Conservation (phyloP, 2,797 vertebrate species). For the Lagodon rhomboides region DNA sequence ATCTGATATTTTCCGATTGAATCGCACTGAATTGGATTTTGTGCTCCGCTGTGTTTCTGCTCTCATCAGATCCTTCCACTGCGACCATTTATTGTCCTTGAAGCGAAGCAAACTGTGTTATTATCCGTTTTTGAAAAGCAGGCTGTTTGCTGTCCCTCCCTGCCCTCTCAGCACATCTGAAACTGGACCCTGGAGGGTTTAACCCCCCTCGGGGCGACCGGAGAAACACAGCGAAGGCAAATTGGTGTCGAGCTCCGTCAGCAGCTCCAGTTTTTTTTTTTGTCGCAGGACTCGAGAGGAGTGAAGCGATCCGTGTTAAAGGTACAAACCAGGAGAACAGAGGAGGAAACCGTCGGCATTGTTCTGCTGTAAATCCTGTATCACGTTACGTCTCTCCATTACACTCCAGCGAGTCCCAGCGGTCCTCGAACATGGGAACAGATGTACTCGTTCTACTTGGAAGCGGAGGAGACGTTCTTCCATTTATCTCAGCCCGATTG, state of each 20-base stretch:
- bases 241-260: slow-evolving; percentile 29
- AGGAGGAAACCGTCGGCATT: slow-evolving; percentile 11
- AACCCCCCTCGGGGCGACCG: background rate
- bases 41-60: background rate
- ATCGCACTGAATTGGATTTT: background rate
- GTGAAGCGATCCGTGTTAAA: slow-evolving; percentile 16
- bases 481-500: background rate
- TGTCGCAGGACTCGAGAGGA: slow-evolving; percentile 17
- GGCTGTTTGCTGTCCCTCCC: background rate
- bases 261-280: slow-evolving; percentile 23
- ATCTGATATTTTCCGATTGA: background rate
- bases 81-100: background rate
- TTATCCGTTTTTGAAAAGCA: slow-evolving; percentile 17
- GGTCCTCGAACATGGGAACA: slow-evolving; percentile 18
- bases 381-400: slow-evolving; percentile 48
- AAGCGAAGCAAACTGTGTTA: background rate
- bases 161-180: slow-evolving; percentile 33
- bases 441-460: slow-evolving; percentile 16
- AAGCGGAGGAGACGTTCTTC: background rate
- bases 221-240: slow-evolving; percentile 1
- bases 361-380: slow-evolving; percentile 24
- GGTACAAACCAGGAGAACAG: slow-evolving; percentile 1
- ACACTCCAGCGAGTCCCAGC: slow-evolving; percentile 33
- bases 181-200: slow-evolving; percentile 8
- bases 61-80: background rate